Base-by-base conservation (phyloP, 1,140 invertebrate species). In the Lepidurus arcticus region DNA sequence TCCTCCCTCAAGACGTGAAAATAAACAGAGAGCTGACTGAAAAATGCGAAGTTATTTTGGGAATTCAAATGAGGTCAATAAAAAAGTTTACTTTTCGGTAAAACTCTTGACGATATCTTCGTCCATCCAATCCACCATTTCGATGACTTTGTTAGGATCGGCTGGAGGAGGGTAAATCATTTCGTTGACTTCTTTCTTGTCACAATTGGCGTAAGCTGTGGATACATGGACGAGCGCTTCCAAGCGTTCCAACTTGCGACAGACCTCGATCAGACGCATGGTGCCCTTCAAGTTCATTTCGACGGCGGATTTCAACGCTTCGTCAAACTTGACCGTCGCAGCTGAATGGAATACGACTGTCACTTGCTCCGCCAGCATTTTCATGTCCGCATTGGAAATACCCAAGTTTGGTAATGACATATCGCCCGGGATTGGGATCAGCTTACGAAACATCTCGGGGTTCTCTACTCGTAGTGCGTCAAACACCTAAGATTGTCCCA, bases 261-360 rank as follows among this genome's bases (percentile, higher is more conserved):
- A 94, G 24, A 96, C 87, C 84, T 94, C 91, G 42, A 96, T 89
- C 75, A 96, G 87, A 81, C 92, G 88, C 84, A 94, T 93, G 26
- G 94, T 96, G 73, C 94, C 94, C 79, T 94, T 85, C 88, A 96
- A 93, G 85, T 97, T 97, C 85, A 95, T 95, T 82, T 92, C 93
- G 45, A 96, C 92, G 10, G 93, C 94, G 26, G 94, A 87, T 87
- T 96, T 96, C 79, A 99, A 88, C 80, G 95, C 94, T 87, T 99
- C 97, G 85, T 99, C 97, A 86, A 99, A 99, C 81, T 89, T 89
- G n/a, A 94, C 91, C n/a, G 97, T 99, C 42, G 98, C 98, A 11
- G 97, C 98, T 76, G 95, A 97, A 86, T 99, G 97, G 88, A 99
- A 98, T 13, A 99, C 96, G 80, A 99, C 88, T 76, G 94, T 93